A percentile compares a stretch with the other conserved stretches of the same genome.
phyloP scores from a whole-genome alignment of 1,140 invertebrate species.

The Trichonephila inaurata region DNA sequence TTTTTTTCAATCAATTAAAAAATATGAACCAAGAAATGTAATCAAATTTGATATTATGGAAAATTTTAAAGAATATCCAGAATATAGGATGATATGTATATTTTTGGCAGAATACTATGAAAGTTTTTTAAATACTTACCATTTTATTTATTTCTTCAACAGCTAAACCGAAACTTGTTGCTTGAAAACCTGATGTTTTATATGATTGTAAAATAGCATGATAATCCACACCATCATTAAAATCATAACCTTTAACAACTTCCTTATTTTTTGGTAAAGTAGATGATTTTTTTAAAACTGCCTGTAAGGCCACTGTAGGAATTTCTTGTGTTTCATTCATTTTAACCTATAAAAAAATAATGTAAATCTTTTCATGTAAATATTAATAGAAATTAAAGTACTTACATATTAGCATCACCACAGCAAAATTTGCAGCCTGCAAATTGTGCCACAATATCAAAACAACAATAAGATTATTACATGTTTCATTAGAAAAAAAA shows the following conservation, averaged over 20 bases:
- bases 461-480: no score
- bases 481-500: no score
- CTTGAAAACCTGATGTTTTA: conserved; percentile 94
- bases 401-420: no score
- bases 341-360: not conserved
- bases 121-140: conserved; percentile 82
- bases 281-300: conserved; percentile 65
- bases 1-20: no score
- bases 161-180: conserved; percentile 95
- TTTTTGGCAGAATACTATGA: not conserved
- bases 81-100: no score
- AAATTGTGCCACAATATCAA: no score
- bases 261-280: conserved; percentile 44
- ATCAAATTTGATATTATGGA: no score
- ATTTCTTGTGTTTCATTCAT: conserved; percentile 3
- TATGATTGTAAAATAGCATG: conserved; percentile 91
- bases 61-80: no score
- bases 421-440: no score
- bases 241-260: conserved; percentile 88
- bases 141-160: conserved; percentile 96
- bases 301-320: conserved; percentile 63
- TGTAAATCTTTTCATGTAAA: no score
- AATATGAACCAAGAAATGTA: no score
- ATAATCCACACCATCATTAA: conserved; percentile 95
- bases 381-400: no score